Conservation (phyloP, 2,113 vertebrate species). For the Fulmarus glacialis region DNA sequence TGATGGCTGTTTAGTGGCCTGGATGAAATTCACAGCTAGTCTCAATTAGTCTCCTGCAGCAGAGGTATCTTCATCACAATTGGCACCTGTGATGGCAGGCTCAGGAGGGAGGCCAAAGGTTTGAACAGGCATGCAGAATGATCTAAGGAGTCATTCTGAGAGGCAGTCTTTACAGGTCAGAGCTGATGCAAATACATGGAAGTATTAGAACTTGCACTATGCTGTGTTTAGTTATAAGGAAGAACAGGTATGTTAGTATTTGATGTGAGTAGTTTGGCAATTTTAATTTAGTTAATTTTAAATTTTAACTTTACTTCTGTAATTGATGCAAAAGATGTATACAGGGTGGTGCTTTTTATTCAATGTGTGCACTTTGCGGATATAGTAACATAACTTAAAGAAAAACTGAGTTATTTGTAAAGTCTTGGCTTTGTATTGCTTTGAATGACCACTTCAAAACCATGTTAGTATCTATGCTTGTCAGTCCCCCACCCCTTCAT, state of each 20-base stretch:
- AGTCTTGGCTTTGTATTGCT: background rate
- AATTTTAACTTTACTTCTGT: background rate
- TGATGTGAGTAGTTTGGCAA: background rate
- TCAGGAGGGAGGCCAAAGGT: background rate
- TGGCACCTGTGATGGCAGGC: background rate
- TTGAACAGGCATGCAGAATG: background rate
- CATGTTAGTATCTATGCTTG: background rate
- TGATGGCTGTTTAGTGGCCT: background rate
- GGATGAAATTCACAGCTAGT: background rate
- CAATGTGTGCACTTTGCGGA: fast-evolving
- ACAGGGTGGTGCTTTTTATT: background rate
- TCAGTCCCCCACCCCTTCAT: background rate
- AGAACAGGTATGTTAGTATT: background rate
- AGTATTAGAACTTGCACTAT: fast-evolving
- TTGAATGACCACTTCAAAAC: background rate
- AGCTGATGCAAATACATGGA: background rate
- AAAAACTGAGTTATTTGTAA: background rate
- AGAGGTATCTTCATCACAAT: background rate
- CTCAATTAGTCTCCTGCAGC: background rate
- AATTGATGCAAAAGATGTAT: too few relatives aligned
- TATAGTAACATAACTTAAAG: background rate
- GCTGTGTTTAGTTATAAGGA: background rate
- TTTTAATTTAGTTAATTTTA: background rate
- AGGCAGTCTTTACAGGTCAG: background rate
- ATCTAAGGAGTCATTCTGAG: fast-evolving